These are phyloP conservation scores for Erpornis zantholeuca DNA, from an alignment of 2,113 vertebrate species.

Conservation along the genomic window DNA sequence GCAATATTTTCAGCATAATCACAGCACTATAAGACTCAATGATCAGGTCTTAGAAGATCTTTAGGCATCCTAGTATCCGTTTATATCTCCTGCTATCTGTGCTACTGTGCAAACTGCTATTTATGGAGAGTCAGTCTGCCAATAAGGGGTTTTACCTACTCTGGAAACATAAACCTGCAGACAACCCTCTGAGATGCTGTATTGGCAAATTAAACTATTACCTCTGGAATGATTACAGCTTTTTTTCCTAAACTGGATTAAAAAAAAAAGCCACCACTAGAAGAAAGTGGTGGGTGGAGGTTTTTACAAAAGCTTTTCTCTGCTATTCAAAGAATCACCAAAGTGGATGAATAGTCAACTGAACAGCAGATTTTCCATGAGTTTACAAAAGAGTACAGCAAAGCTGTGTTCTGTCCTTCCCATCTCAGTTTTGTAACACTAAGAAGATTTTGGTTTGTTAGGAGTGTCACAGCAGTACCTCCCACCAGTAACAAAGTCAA, in stretches of 20 bases:
- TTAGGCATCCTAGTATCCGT: background rate
- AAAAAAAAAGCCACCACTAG: background rate
- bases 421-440: background rate
- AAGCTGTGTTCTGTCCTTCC: background rate
- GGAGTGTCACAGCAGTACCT: background rate
- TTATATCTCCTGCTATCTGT: background rate
- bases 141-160: background rate
- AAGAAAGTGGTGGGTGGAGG: background rate
- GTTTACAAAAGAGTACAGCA: background rate
- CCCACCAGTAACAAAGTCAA: constrained; percentile 9
- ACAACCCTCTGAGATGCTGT: background rate
- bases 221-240: background rate
- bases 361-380: background rate
- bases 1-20: constrained; percentile 39
- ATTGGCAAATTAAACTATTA: background rate
- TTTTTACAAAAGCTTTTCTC: background rate
- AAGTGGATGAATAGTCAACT: background rate
- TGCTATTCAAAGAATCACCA: background rate
- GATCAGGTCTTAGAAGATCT: background rate
- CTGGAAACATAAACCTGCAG: background rate
- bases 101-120: background rate
- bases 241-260: background rate
- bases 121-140: background rate
- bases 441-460: background rate
- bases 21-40: background rate